Evolutionary conservation across 1,140 invertebrate species (phyloP).

Genomic region (Xylocopa sonorina): DNA sequence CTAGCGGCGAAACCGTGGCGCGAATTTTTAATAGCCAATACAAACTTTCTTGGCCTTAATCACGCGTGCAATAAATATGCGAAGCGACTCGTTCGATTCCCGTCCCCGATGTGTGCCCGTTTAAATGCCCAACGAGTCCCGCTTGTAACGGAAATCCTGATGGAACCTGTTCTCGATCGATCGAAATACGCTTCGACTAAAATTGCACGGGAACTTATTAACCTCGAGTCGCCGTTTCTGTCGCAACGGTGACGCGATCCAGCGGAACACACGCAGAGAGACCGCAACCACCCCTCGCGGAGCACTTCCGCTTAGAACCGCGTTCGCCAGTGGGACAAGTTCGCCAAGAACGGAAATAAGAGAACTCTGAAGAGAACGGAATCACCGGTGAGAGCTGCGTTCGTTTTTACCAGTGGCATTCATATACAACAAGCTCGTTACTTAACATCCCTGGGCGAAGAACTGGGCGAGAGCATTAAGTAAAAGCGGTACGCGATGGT

Average conservation of each 20-base stretch:
- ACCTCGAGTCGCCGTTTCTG: no score
- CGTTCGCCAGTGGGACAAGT: no score
- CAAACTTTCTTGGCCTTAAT: conserved; percentile 20
- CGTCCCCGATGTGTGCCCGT: not conserved
- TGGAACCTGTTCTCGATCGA: no score
- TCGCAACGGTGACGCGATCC: no score
- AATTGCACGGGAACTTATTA: no score
- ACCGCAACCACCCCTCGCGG: no score
- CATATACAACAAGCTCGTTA: conserved; percentile 40
- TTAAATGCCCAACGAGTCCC: not conserved
- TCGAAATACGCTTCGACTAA: no score
- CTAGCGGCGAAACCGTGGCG: not conserved
- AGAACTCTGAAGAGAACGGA: not conserved
- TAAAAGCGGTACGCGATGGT: conserved; percentile 58
- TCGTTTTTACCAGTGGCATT: conserved; percentile 3
- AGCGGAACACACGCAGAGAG: no score
- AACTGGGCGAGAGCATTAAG: conserved; percentile 62
- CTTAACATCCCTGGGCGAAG: conserved; percentile 44
- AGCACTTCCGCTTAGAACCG: no score
- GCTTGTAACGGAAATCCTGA: no score
- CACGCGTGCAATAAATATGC: conserved; percentile 28
- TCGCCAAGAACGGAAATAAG: not conserved
- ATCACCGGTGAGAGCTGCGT: conserved; percentile 14
- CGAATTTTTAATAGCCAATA: conserved; percentile 31
- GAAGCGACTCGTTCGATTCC: conserved; percentile 19